These are phyloP conservation scores for Prunella himalayana DNA, from an alignment of 2,113 vertebrate species.

Conservation along the genomic window DNA sequence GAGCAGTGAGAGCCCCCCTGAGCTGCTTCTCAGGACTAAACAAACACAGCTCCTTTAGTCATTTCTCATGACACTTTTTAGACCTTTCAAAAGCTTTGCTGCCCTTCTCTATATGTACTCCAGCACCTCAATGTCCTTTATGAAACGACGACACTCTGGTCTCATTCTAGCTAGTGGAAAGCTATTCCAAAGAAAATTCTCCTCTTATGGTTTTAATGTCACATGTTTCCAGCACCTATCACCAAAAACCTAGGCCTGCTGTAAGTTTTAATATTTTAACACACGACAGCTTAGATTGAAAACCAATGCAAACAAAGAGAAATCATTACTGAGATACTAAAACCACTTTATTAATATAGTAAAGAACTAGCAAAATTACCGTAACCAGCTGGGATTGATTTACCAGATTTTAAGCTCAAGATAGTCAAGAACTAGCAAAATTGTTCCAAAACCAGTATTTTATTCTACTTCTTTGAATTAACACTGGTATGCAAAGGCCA, in stretches of 20 bases:
- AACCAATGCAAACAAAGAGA: background rate
- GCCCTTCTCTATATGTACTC: background rate
- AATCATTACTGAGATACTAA: accelerated
- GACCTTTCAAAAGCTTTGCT: background rate
- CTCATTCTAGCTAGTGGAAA: constrained; percentile 61
- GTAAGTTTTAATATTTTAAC: constrained; percentile 71
- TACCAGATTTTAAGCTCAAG: background rate
- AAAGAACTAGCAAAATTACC: background rate
- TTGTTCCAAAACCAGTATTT: accelerated
- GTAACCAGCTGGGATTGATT: background rate
- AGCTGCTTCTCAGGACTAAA: background rate
- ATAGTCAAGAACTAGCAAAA: accelerated
- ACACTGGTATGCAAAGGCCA: accelerated
- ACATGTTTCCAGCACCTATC: accelerated
- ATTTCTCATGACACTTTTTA: accelerated
- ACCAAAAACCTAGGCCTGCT: constrained; percentile 25
- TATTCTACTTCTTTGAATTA: accelerated
- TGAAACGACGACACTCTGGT: accelerated
- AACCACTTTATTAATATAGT: background rate
- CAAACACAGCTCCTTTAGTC: background rate
- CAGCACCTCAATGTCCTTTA: background rate
- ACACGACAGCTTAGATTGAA: background rate
- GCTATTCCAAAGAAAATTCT: constrained; percentile 73
- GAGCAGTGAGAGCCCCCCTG: background rate
- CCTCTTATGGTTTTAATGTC: background rate